Conservation (phyloP, 2,888 invertebrate species). For the Drosophila flavopinicola region DNA sequence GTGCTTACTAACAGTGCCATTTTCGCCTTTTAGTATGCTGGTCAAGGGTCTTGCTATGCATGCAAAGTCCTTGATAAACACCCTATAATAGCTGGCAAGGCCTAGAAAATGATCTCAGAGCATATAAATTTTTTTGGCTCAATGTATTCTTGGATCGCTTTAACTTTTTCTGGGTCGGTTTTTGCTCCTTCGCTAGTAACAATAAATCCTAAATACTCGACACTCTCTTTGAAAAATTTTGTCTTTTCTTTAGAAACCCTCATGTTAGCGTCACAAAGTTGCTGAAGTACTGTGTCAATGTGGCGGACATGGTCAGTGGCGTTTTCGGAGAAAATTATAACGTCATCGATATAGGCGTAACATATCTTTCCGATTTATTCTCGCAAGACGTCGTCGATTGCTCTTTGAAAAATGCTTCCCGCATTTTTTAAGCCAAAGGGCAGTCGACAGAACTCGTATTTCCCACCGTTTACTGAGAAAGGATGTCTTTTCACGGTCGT, state of each 20-base stretch:
- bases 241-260: neutral
- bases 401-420: conserved; percentile 5
- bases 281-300: neutral
- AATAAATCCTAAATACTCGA: neutral
- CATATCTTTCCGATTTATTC: neutral
- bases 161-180: neutral
- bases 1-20: neutral
- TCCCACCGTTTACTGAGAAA: conserved; percentile 1
- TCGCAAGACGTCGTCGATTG: neutral
- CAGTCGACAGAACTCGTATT: conserved; percentile 5
- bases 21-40: neutral
- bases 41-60: conserved; percentile 1
- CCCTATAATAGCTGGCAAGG: conserved; percentile 4
- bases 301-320: neutral
- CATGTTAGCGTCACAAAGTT: neutral
- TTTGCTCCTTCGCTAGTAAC: neutral
- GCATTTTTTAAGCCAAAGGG: conserved; percentile 10
- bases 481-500: neutral
- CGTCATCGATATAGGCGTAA: conserved; percentile 1
- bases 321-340: conserved; percentile 3
- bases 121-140: conserved; percentile 3
- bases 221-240: conserved; percentile 9
- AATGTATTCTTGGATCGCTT: neutral
- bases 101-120: neutral
- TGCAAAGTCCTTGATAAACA: conserved; percentile 3